Base-by-base conservation (phyloP, 1,140 invertebrate genomes). In the Capitella teleta region DNA sequence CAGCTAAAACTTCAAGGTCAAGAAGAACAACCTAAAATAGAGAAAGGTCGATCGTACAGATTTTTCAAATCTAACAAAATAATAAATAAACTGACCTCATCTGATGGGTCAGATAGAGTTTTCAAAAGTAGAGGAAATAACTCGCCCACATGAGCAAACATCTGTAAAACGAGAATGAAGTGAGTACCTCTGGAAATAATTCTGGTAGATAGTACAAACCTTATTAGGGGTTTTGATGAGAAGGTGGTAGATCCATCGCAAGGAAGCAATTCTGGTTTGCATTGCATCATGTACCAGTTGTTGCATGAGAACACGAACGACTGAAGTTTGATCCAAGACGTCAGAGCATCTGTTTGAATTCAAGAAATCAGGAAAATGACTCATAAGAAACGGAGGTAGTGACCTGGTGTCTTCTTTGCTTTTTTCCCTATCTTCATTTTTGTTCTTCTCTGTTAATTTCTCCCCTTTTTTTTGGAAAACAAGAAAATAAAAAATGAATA, bases 161-260 rank as follows among this genome's bases (percentile, higher is more conserved):
- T 91, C 83, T 88, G 62, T 28, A 62, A 61, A 43, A 43, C 2
- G n/a, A 43, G 41, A 16, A 24, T 43, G 2, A 43, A 24, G 16
- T 19, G 41, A 21, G 3, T 32, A n/a, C 30, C 30, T 34, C 16
- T 34, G 16, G 10, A 16, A 34, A 34, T 34, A 34, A 34, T 12
- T 34, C 10, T 12, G 16, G 16, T 34, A 16, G 12, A 40, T 19
- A n/a, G 38, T 1, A 3, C 8, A 37, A 3, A 79, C 76, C 62
- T 77, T 72, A 26, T 66, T 68, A 1, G 78, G 76, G 12, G 76
- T 67, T 53, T 74, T 72, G 2, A 59, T 60, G 60, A 90, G 85
- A 5, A 97, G 76, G 70, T 93, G 90, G 63, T 88, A 80, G 53
- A 97, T 87, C 94, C 94, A 98, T 59, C 85, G 81, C 3, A 98